These are phyloP conservation scores for Eupeodes luniger DNA, from an alignment of 2,888 invertebrate species.

Conservation along the genomic window DNA sequence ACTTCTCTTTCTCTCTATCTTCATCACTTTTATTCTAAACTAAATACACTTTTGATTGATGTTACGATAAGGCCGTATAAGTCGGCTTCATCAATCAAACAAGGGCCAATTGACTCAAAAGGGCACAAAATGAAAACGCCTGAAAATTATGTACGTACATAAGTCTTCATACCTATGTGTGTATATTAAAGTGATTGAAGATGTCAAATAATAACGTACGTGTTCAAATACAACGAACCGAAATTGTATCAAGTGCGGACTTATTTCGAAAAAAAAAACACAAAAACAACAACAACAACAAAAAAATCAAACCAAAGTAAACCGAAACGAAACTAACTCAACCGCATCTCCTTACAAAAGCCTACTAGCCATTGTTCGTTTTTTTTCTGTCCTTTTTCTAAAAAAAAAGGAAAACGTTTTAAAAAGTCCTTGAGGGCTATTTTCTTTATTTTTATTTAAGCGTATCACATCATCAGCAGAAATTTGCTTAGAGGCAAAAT, in stretches of 20 bases:
- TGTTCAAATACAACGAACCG: slow-evolving; percentile 22
- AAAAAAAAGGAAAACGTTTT: not conserved
- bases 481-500: slow-evolving; percentile 9
- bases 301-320: not conserved
- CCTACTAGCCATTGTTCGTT: slow-evolving; percentile 4
- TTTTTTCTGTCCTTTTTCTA: not conserved
- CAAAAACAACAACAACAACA: no score
- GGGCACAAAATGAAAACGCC: slow-evolving; percentile 32
- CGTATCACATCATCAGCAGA: slow-evolving; percentile 37
- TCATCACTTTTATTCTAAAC: not conserved
- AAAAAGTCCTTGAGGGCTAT: slow-evolving; percentile 23
- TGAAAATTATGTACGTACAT: not conserved
- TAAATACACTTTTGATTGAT: slow-evolving; percentile 1
- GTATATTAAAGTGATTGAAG: slow-evolving; percentile 4
- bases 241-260: not conserved
- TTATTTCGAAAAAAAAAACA: not conserved
- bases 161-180: not conserved
- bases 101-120: slow-evolving; percentile 55
- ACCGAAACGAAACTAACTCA: not conserved
- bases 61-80: not conserved
- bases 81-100: slow-evolving; percentile 51
- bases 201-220: slow-evolving; percentile 11
- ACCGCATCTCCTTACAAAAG: slow-evolving; percentile 4
- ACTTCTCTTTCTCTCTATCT: not conserved
- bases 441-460: slow-evolving; percentile 33